A percentile compares a stretch with the other conserved stretches of the same genome.
phyloP scores from a whole-genome alignment of 2,888 invertebrate genomes.

The Lagria hirta region DNA sequence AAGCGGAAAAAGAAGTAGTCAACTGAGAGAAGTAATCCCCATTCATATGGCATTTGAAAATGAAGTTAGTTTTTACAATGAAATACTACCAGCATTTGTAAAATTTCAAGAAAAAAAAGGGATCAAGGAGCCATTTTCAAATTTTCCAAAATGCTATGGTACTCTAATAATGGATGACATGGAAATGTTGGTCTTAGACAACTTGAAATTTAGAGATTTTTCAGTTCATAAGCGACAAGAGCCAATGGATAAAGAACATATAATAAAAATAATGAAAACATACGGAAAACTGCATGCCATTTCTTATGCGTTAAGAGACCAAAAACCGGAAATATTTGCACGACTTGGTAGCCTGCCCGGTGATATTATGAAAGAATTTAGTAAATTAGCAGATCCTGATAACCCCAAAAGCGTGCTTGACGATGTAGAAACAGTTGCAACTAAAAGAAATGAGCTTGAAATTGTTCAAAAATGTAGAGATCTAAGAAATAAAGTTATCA shows the following conservation, averaged over 20 bases:
- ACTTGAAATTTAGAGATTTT: slow-evolving; percentile 27
- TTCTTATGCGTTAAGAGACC: slow-evolving; percentile 31
- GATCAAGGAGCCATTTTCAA: slow-evolving; percentile 11
- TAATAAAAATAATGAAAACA: slow-evolving; percentile 24
- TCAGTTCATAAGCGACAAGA: slow-evolving; percentile 21
- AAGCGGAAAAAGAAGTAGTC: slow-evolving; percentile 13
- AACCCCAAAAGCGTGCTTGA: slow-evolving; percentile 1
- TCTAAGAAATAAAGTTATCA: slow-evolving; percentile 2
- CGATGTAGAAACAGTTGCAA: slow-evolving; percentile 2
- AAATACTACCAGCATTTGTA: slow-evolving; percentile 9
- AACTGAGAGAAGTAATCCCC: slow-evolving; percentile 11
- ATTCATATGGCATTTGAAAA: slow-evolving; percentile 14
- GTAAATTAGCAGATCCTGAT: slow-evolving; percentile 1
- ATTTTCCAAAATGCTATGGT: slow-evolving; percentile 22
- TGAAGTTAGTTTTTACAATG: slow-evolving; percentile 21
- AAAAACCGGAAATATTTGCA: slow-evolving; percentile 25
- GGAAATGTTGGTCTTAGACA: slow-evolving; percentile 30
- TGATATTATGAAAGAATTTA: slow-evolving; percentile 12
- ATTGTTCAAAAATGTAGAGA: slow-evolving; percentile 4
- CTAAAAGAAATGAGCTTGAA: slow-evolving; percentile 7
- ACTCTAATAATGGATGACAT: slow-evolving; percentile 11
- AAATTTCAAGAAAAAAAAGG: slow-evolving; percentile 22
- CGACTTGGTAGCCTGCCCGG: slow-evolving; percentile 11
- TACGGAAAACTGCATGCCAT: slow-evolving; percentile 35
- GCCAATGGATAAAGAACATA: slow-evolving; percentile 24